Conservation (phyloP, 2,113 vertebrate genomes). For the Bothrops jararaca region DNA sequence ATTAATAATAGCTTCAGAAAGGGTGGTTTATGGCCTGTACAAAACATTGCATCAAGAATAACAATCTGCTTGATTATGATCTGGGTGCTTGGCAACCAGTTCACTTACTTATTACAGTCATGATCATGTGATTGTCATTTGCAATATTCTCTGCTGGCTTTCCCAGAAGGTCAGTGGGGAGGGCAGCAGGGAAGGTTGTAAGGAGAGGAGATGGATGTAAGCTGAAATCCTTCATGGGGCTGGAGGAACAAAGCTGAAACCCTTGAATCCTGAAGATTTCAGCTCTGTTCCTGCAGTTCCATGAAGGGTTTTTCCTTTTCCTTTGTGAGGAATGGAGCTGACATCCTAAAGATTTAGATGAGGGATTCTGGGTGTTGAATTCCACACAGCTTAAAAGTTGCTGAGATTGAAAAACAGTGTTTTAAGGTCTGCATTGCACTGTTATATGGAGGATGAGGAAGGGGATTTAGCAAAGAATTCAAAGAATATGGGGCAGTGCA, state of each 20-base stretch:
- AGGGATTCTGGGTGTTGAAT: not conserved
- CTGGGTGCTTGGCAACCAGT: not conserved
- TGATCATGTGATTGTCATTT: not conserved
- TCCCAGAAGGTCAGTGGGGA: not conserved
- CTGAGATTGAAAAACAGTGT: not conserved
- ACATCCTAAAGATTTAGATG: not conserved
- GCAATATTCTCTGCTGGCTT: not conserved
- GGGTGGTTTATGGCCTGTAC: not conserved
- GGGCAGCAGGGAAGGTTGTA: not conserved
- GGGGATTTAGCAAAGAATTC: not conserved
- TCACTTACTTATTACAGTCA: not conserved
- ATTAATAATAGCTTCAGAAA: not conserved
- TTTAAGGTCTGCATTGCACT: not conserved
- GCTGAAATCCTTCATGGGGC: not conserved
- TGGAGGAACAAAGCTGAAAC: not conserved
- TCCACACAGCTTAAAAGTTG: not conserved
- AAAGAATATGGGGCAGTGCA: not conserved
- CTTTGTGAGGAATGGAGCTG: not conserved
- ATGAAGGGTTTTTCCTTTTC: not conserved
- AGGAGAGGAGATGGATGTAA: not conserved
- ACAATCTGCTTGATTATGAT: not conserved
- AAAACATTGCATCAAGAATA: not conserved
- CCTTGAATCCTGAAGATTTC: not conserved
- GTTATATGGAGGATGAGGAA: not conserved
- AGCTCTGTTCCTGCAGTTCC: not conserved